Evolutionary conservation across 1,140 invertebrate genomes (phyloP), one percentile per base, ranked within the genome.

Genomic region (Vollenhovia emeryi): DNA sequence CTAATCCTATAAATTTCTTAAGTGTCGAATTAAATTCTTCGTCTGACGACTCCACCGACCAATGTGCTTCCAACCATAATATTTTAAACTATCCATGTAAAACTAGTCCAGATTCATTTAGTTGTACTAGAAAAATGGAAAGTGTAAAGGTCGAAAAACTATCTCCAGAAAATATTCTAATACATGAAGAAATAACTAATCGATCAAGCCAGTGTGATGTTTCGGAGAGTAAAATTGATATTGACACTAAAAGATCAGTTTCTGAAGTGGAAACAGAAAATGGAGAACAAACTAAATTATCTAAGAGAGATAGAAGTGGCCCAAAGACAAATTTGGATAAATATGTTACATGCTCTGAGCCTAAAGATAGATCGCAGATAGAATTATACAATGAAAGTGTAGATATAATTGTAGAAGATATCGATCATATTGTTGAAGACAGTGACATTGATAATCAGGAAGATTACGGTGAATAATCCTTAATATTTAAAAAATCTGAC

Each of bases 1-100:
- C 89, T 33, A 73, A 88, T 85, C 79, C 89, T 18, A 86, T 78
- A 3, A 85, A 88, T 40, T 90, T 84, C 62, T 18, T 90, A 30
- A 69, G 69, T 18, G 0, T 80, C 3, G 73, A 90, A 82, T 76
- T 91, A 13, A 62, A 57, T 57, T 9, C 84, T n/a, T 73, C 57
- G 0, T 45, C 52, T 30, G 40, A 45, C 3, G 24, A 64, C 36
- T 57, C 13, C 27, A 45, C 0, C 11, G 24, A 36, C 43, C 33
- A 80, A 55, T 52, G 11, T 75, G 45, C 18, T 18, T 36, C 6
- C 40, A 48, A 21, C 48, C 30, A 62, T 13, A 11, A 87, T 11
- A 33, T 55, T 6, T 55, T 30, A 59, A 45, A 57, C 0, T 0
- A 4, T 33, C 3, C 13, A 21, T 21, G 55, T 73, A 13, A 27